Evolutionary conservation across 2,888 invertebrate genomes (phyloP).

Genomic region (Cepaea hortensis): DNA sequence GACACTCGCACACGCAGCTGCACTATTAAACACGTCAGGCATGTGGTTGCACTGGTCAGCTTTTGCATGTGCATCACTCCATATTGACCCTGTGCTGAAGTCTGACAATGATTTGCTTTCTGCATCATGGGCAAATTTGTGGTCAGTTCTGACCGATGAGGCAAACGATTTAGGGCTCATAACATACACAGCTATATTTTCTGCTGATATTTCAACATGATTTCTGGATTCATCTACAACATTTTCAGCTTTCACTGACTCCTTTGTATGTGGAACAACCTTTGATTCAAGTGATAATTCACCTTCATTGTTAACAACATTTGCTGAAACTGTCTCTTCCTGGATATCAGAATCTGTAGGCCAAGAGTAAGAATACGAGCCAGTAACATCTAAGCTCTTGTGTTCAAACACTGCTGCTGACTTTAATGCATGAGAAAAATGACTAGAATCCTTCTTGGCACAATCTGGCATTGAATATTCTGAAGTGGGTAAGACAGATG

Average conservation of each 20-base stretch:
- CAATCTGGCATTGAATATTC: constrained; percentile 2
- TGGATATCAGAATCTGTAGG: constrained; percentile 13
- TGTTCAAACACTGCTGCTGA: not conserved
- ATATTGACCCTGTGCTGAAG: not conserved
- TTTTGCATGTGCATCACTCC: not conserved
- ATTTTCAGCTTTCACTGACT: constrained; percentile 6
- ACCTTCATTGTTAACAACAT: not conserved
- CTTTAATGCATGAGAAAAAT: not conserved
- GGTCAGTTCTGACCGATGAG: not conserved
- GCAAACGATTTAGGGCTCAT: constrained; percentile 45
- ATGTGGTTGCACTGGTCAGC: constrained; percentile 3
- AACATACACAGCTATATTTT: constrained; percentile 43
- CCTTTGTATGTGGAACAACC: not conserved
- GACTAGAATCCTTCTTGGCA: constrained; percentile 2
- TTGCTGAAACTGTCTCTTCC: not conserved
- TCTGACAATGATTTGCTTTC: not conserved
- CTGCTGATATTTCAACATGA: constrained; percentile 19
- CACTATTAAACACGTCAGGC: not conserved
- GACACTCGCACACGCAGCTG: not conserved
- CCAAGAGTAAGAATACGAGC: not conserved
- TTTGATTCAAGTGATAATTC: constrained; percentile 4
- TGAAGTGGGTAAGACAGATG: not conserved
- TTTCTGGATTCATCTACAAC: not conserved
- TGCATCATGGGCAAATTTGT: not conserved
- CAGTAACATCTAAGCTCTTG: constrained; percentile 14